Evolutionary conservation across 2,797 vertebrate species (phyloP).

Genomic region (Thamnophis elegans): DNA sequence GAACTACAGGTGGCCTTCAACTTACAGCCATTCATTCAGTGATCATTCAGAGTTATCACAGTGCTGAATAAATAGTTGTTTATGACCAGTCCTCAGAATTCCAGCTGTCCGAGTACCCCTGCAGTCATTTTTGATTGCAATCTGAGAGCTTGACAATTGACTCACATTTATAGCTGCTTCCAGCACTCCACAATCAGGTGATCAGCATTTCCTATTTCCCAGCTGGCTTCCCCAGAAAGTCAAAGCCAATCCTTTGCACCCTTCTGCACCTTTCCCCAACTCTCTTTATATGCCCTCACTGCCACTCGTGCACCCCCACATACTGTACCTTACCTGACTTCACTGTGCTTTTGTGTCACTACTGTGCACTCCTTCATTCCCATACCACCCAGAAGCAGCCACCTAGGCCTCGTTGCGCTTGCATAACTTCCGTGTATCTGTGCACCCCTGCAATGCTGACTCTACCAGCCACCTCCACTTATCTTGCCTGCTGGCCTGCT

Average conservation of each 20-base stretch:
- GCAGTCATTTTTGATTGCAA: background rate
- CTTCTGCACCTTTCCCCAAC: background rate
- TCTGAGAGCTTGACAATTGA: background rate
- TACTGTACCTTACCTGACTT: background rate
- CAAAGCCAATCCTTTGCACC: background rate
- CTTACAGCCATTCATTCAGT: too few relatives aligned
- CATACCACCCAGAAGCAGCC: background rate
- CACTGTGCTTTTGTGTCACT: background rate
- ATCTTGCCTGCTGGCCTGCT: background rate
- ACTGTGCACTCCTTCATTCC: background rate
- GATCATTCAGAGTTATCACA: background rate
- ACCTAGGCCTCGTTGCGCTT: background rate
- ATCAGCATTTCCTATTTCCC: background rate
- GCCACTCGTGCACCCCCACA: background rate
- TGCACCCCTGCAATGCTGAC: background rate
- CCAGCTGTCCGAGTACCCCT: background rate
- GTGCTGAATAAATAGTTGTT: background rate
- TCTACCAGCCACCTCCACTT: background rate
- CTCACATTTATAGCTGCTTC: background rate
- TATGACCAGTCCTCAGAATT: background rate
- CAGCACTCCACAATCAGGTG: background rate
- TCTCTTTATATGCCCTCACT: background rate
- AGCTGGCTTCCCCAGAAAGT: too few relatives aligned
- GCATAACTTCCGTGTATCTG: background rate
- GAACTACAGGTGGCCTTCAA: background rate